These are phyloP conservation scores for Lycocerus yunnanus DNA, from an alignment of 2,888 invertebrate genomes.

Conservation along the genomic window DNA sequence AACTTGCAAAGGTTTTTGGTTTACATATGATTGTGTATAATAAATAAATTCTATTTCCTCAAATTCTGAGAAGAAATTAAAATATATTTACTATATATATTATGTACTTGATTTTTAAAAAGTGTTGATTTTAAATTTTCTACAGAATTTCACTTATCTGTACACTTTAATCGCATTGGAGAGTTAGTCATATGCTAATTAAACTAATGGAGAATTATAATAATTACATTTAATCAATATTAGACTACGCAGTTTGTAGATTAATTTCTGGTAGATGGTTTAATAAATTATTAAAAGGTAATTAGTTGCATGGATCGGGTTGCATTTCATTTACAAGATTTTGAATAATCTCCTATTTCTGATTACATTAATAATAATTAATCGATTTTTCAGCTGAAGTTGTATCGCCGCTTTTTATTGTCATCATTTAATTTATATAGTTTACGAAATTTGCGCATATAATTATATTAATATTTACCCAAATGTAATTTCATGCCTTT, in stretches of 20 bases:
- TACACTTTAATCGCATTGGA: neutral
- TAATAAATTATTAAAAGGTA: neutral
- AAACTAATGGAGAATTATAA: neutral
- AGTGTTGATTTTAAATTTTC: too few species aligned
- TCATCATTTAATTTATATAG: too few species aligned
- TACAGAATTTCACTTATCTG: neutral
- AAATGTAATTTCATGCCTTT: too few species aligned
- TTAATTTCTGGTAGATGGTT: neutral
- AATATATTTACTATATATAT: too few species aligned
- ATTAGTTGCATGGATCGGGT: neutral
- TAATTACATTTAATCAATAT: neutral
- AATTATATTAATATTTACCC: too few species aligned
- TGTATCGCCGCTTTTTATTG: neutral
- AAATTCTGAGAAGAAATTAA: too few species aligned
- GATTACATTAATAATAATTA: neutral
- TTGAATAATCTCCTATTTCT: neutral
- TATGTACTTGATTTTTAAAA: too few species aligned
- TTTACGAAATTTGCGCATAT: too few species aligned
- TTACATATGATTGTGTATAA: too few species aligned
- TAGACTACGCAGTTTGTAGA: neutral
- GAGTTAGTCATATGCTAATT: neutral
- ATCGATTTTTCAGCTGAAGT: neutral
- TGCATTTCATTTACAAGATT: neutral
- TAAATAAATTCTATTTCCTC: too few species aligned
- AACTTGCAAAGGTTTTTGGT: too few species aligned